These are phyloP conservation scores for Murina feae DNA, from an alignment of 2,113 vertebrate species.

Conservation along the genomic window DNA sequence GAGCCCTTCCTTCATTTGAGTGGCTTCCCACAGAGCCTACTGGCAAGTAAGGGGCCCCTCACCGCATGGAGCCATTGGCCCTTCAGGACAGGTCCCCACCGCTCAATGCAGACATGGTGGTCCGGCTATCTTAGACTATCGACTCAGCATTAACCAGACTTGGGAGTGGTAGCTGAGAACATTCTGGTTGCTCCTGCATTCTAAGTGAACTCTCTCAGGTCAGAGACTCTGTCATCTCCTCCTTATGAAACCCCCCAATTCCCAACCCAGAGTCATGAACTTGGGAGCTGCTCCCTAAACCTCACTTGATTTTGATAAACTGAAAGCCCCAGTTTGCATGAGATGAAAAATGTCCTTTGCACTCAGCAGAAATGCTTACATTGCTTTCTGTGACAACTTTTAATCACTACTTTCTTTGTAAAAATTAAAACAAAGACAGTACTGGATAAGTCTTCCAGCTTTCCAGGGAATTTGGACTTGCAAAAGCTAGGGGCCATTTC, in stretches of 20 bases:
- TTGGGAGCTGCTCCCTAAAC: neutral
- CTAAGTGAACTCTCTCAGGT: neutral
- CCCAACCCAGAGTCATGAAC: neutral
- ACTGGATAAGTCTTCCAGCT: neutral
- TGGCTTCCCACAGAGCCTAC: neutral
- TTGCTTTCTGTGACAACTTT: neutral
- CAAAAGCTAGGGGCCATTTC: neutral
- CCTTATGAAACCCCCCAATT: neutral
- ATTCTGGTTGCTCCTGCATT: neutral
- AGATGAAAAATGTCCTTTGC: neutral
- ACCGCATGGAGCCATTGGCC: neutral
- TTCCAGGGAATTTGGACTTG: neutral
- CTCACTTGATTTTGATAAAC: neutral
- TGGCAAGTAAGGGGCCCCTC: neutral
- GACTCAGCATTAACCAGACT: neutral
- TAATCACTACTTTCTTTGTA: neutral
- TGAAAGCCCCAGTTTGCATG: neutral
- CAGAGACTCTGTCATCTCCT: neutral
- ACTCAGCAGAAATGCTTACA: neutral
- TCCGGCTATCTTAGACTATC: neutral
- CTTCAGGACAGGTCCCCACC: accelerated
- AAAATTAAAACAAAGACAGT: neutral
- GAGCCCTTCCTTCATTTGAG: neutral
- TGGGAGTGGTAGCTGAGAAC: neutral
- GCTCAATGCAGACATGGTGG: neutral